Evolutionary conservation across 2,888 invertebrate genomes (phyloP).

Genomic region (Pantelozetes paolii): DNA sequence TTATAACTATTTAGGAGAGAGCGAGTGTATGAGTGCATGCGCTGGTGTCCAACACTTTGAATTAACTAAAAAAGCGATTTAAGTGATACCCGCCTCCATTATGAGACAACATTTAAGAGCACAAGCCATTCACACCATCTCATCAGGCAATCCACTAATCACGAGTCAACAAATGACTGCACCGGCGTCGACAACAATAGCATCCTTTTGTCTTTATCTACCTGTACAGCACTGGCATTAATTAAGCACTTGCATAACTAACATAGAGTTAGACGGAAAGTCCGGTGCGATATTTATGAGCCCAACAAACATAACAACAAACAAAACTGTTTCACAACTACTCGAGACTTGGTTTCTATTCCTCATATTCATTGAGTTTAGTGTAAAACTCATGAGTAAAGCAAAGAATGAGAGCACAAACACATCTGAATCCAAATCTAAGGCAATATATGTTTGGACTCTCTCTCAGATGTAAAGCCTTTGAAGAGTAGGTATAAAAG

Average conservation of each 20-base stretch:
- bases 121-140: constrained; percentile 29
- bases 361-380: too few relatives aligned
- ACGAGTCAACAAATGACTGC: constrained; percentile 12
- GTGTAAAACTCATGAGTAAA: neutral
- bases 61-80: constrained; percentile 30
- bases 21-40: neutral
- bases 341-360: too few relatives aligned
- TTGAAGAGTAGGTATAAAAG: neutral
- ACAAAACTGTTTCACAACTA: too few relatives aligned
- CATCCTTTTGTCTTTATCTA: constrained; percentile 23
- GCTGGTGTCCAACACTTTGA: constrained; percentile 12
- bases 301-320: neutral
- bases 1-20: neutral
- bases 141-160: constrained; percentile 20
- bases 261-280: neutral
- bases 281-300: too few relatives aligned
- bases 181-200: constrained; percentile 20
- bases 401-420: neutral
- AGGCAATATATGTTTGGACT: neutral
- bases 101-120: constrained; percentile 17
- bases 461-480: neutral
- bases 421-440: neutral
- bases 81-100: constrained; percentile 26
- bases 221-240: constrained; percentile 9
- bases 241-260: neutral